Percentiles rank a stretch among this genome's conserved stretches.
Conservation (phyloP, 2,888 invertebrate genomes). For the Tipula lateralis region DNA sequence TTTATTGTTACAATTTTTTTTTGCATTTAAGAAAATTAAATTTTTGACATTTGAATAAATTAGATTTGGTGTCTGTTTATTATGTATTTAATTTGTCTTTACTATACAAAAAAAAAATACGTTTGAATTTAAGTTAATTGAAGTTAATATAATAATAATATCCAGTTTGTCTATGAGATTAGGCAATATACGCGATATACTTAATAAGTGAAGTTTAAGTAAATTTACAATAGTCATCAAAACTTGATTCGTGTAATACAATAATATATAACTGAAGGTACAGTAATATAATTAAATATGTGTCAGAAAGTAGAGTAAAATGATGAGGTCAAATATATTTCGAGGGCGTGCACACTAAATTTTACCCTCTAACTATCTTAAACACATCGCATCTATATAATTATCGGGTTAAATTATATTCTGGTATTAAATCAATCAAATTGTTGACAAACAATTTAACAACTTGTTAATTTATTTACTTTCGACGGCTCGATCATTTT, state of each 20-base stretch:
- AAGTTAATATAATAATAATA: neutral
- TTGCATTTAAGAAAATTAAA: neutral
- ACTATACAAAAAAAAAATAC: neutral
- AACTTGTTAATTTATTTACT: constrained; percentile 19
- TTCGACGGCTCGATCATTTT: neutral
- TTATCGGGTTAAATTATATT: neutral
- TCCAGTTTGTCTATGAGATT: neutral
- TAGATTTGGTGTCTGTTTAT: constrained; percentile 19
- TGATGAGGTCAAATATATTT: neutral
- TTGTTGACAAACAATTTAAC: constrained; percentile 15
- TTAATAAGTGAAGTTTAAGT: neutral
- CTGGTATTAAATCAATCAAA: neutral
- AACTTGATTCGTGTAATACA: neutral
- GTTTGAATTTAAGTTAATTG: neutral
- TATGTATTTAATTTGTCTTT: neutral
- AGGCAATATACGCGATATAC: neutral
- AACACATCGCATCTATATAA: neutral
- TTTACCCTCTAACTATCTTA: neutral
- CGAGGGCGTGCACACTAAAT: neutral
- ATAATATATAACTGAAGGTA: neutral
- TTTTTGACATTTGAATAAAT: constrained; percentile 20
- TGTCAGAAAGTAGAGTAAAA: neutral
- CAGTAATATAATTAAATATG: neutral
- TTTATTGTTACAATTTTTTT: neutral
- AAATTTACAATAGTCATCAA: neutral